Base-by-base conservation (phyloP, 2,113 vertebrate genomes). In the Condylura cristata region DNA sequence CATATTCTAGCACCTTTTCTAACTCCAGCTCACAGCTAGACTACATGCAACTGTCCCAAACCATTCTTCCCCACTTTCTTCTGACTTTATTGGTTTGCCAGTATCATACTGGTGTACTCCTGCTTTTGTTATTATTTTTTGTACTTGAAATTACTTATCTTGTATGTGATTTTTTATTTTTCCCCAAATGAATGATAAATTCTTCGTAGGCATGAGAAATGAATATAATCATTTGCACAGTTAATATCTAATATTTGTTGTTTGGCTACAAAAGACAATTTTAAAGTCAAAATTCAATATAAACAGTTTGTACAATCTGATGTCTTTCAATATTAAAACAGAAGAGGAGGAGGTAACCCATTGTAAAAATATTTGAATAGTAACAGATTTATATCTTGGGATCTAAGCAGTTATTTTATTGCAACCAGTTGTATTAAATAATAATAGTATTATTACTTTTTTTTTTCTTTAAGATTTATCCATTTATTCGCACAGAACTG, bases 371-470 rank as follows among this genome's bases (percentile, higher is more conserved):
- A 60, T 75, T 89, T 51, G 83, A 93, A 61, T 30, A 68, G 32
- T 71, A 93, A 90, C 2, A 66, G 20, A 72, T 78, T 44, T 86
- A 34, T 20, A 65, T 39, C 30, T 90, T 22, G 48, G 41, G 78
- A 91, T 63, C 89, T 72, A 83, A 93, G 44, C 32, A 92, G 28
- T 24, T 78, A 37, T 32, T 93, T 93, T 78, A 39, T 46, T 53
- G 78, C 3, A 86, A 61, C 37, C 56, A 95, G 34, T 44, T 89
- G 37, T 20, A 63, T 44, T 75, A 91, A 76, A 75, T 58, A 87
- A 70, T 56, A 51, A 87, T 48, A 87, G 5, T 18, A 9, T 58
- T 60, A 46, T 8, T 60, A 86, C 9, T 72, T 71, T 56, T n/a
- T n/a, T n/a, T n/a, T n/a, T n/a, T n/a, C n/a, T n/a, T n/a, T n/a